These are phyloP conservation scores for Botia kubotai DNA, from an alignment of 2,797 vertebrate species.

Conservation along the genomic window DNA sequence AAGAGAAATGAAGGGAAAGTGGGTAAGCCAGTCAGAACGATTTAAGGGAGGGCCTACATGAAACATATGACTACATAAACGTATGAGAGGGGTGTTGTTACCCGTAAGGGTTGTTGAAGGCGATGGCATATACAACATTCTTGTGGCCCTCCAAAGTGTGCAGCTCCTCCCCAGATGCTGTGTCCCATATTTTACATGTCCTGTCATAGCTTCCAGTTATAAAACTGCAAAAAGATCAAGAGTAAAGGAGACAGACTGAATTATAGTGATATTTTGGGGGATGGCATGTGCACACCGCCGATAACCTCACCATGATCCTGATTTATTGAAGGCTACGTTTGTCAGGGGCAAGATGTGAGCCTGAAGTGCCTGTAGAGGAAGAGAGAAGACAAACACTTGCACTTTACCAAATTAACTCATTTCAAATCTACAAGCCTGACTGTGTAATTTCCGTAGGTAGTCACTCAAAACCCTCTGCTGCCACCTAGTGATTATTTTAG, in stretches of 20 bases:
- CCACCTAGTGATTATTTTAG: conserved; percentile 64
- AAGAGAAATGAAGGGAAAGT: conserved; percentile 3
- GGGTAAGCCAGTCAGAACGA: not conserved
- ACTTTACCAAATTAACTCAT: conserved; percentile 58
- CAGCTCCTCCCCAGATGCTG: conserved; percentile 85
- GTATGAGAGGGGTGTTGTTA: conserved; percentile 63
- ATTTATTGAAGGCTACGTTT: conserved; percentile 97
- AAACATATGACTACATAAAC: no score
- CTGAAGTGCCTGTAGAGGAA: conserved; percentile 82
- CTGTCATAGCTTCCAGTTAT: conserved; percentile 98
- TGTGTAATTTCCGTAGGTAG: conserved; percentile 54
- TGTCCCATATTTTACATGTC: conserved; percentile 96
- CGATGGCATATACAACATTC: conserved; percentile 93
- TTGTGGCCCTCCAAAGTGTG: conserved; percentile 85
- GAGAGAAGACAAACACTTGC: conserved; percentile 23
- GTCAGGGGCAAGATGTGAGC: conserved; percentile 93
- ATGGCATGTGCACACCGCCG: conserved; percentile 43
- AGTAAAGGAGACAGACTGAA: not conserved
- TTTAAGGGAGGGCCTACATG: not conserved
- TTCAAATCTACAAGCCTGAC: conserved; percentile 54
- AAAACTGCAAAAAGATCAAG: conserved; percentile 78
- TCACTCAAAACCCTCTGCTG: conserved; percentile 59
- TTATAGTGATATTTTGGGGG: not conserved
- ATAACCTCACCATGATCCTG: conserved; percentile 89
- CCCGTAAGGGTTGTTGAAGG: conserved; percentile 98